phyloP scores from a whole-genome alignment of 2,888 invertebrate genomes.

The Dasysyrphus tricinctus region DNA sequence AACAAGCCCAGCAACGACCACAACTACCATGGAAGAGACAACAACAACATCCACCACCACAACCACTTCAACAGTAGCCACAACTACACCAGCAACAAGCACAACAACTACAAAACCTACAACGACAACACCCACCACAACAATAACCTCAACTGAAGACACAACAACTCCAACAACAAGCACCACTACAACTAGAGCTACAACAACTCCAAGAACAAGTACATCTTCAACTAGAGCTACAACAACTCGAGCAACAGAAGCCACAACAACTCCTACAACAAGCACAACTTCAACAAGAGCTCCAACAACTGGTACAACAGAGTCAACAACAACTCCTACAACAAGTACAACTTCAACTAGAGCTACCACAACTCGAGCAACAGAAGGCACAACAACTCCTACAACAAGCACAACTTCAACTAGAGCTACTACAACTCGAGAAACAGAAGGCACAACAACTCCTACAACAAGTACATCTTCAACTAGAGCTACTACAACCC shows the following conservation, averaged over 20 bases:
- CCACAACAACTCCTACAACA: not conserved
- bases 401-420: not conserved
- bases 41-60: not conserved
- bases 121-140: not conserved
- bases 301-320: no score
- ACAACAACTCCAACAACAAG: not conserved
- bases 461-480: not conserved
- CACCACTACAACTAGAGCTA: not conserved
- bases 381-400: not conserved
- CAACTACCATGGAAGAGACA: not conserved
- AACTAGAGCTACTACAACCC: not conserved
- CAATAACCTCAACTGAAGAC: not conserved
- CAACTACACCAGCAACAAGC: not conserved
- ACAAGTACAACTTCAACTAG: no score
- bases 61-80: not conserved
- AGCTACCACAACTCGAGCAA: not conserved
- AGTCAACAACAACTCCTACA: no score
- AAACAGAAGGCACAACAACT: not conserved
- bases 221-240: not conserved
- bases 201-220: not conserved
- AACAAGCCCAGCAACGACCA: not conserved
- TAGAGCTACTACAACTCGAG: not conserved
- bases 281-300: no score
- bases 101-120: not conserved
- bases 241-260: not conserved